Evolutionary conservation across 2,113 vertebrate genomes (phyloP), one percentile per base, ranked within the genome.

Genomic region (Gorsachius goisagi): DNA sequence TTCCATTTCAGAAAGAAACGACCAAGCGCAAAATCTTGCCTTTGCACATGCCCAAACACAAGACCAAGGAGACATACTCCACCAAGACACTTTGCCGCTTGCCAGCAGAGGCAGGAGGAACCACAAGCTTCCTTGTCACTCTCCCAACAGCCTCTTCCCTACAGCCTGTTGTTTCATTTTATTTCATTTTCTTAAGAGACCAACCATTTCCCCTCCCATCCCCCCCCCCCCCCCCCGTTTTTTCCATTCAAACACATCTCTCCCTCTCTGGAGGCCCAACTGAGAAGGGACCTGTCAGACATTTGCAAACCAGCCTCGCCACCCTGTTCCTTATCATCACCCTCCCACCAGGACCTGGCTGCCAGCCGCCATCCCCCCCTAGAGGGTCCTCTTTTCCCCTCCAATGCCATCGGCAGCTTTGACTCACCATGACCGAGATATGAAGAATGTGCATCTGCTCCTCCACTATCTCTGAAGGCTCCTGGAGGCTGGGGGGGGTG

Each of bases 361-460:
- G 45, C 28, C 69, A 52, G 24, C 23, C 5, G 3, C 39, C 4
- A 0, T 22, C 66, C 69, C 15, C 24, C 63, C 63, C 37, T 15
- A 9, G 33, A 28, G 5, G 6, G 2, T 6, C 33, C 82, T 41
- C 32, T 4, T 4, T 8, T 23, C 10, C 59, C 58, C 45, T 27
- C 10, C 0, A 1, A 18, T 2, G 9, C 71, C 30, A 4, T 0
- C 4, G 4, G 26, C 64, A 62, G 84, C 47, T 21, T 44, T 13
- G 20, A 98, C 99, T 99, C 95, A 99, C 99, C 99, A 99, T 99
- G 91, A 99, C 99, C 0, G 99, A 99, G 95, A 99, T 99, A 55
- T 99, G 99, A 15, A 99, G 98, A 49, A 99, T 98, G 88, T 99
- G 99, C 98, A 99, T 98, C 97, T 99, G 99, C 89, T 99, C 99